Conservation (phyloP, 2,113 vertebrate genomes). For the Onychostruthus taczanowskii region DNA sequence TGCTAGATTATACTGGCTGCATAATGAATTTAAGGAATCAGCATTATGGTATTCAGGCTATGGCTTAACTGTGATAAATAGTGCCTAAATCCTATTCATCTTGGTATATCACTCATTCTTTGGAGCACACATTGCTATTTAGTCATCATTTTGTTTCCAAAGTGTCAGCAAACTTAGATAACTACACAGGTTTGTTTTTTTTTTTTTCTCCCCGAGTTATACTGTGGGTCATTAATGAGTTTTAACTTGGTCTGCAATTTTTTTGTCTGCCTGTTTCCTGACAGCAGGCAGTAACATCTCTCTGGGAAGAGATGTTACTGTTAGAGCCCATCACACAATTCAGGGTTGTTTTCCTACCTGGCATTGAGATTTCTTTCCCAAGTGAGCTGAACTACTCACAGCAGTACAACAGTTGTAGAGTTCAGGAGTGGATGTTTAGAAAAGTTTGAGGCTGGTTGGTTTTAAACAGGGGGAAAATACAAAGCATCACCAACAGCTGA, state of each 20-base stretch:
- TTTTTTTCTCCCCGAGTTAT: not conserved
- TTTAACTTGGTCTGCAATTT: slow-evolving; percentile 43
- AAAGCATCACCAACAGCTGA: not conserved
- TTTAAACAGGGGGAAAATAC: not conserved
- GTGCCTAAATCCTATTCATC: slow-evolving; percentile 68
- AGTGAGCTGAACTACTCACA: not conserved
- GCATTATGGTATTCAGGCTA: slow-evolving; percentile 67
- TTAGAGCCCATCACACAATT: not conserved
- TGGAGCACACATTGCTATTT: slow-evolving; percentile 51
- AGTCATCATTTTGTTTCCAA: slow-evolving; percentile 67
- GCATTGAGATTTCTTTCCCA: not conserved
- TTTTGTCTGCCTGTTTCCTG: slow-evolving; percentile 40
- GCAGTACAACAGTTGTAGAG: not conserved
- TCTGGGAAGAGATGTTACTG: not conserved
- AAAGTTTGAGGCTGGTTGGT: not conserved
- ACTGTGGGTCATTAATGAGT: not conserved
- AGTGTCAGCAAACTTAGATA: slow-evolving; percentile 71
- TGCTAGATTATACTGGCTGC: slow-evolving; percentile 44
- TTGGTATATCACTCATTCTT: slow-evolving; percentile 64
- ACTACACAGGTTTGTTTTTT: not conserved
- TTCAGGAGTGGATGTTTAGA: not conserved
- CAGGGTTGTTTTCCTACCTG: not conserved
- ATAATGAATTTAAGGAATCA: slow-evolving; percentile 76
- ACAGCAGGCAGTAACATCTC: not conserved
- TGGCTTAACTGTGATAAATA: slow-evolving; percentile 74